These are phyloP conservation scores for Arge pagana DNA, from an alignment of 2,888 invertebrate genomes.

Conservation along the genomic window DNA sequence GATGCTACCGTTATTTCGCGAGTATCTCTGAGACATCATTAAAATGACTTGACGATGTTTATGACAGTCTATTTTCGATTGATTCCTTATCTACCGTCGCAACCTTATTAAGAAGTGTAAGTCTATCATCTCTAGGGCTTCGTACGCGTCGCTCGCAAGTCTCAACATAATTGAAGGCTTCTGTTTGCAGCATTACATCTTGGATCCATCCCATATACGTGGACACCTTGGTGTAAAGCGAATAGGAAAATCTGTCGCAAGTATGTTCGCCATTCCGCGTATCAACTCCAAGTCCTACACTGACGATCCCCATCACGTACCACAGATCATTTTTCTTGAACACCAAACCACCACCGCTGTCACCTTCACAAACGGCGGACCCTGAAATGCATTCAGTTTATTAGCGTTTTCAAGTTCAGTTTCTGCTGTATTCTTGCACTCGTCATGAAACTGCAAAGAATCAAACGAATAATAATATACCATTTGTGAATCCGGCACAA, in stretches of 20 bases:
- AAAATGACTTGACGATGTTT: too few species aligned
- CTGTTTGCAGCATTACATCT: constrained; percentile 40
- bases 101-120: too few species aligned
- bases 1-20: too few species aligned
- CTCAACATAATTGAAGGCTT: constrained; percentile 30
- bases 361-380: constrained; percentile 58
- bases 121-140: too few species aligned
- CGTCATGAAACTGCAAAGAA: too few species aligned
- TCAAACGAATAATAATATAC: constrained; percentile 41
- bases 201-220: constrained; percentile 49
- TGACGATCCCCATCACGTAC: constrained; percentile 59
- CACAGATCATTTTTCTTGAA: constrained; percentile 48
- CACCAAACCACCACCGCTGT: constrained; percentile 60
- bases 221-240: constrained; percentile 52
- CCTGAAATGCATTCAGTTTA: constrained; percentile 41
- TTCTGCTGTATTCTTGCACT: too few species aligned
- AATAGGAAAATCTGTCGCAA: constrained; percentile 50
- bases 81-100: too few species aligned
- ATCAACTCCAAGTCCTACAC: constrained; percentile 48
- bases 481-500: constrained; percentile 56
- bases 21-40: too few species aligned
- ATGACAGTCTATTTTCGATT: too few species aligned
- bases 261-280: constrained; percentile 30
- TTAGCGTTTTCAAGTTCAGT: too few species aligned
- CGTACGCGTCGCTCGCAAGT: too few species aligned